These are phyloP conservation scores for Lepisosteus oculatus DNA, from an alignment of 2,113 vertebrate genomes.

Conservation along the genomic window DNA sequence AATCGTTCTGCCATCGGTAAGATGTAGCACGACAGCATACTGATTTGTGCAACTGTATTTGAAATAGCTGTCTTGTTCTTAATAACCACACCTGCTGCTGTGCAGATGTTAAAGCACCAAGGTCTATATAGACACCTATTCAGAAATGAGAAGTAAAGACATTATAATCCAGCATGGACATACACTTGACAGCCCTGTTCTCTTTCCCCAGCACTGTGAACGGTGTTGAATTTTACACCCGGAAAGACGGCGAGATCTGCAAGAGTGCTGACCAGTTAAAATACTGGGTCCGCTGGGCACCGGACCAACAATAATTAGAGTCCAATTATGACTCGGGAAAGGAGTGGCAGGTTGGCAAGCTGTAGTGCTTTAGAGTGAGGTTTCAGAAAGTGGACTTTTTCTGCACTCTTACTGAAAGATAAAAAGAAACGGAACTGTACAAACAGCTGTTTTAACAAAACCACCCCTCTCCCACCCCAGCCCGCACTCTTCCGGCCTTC, in stretches of 20 bases:
- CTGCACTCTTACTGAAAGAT: conserved; percentile 49
- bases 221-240: too few relatives aligned
- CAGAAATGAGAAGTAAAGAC: background rate
- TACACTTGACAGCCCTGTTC: conserved; percentile 19
- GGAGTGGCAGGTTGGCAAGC: conserved; percentile 22
- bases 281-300: background rate
- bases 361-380: conserved; percentile 34
- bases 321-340: conserved; percentile 8
- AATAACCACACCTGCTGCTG: conserved; percentile 49
- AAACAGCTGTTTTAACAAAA: conserved; percentile 32
- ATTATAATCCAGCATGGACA: background rate
- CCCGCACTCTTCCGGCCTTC: conserved; percentile 25
- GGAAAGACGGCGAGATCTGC: too few relatives aligned
- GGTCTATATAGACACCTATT: conserved; percentile 24
- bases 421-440: conserved; percentile 42
- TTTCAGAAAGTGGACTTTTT: conserved; percentile 32
- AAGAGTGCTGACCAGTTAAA: conserved; percentile 11
- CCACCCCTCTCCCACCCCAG: conserved; percentile 21
- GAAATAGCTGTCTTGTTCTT: conserved; percentile 46
- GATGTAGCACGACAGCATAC: conserved; percentile 48
- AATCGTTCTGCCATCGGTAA: conserved; percentile 28
- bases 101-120: conserved; percentile 61
- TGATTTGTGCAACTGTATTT: conserved; percentile 15
- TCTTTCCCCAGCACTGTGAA: conserved; percentile 26
- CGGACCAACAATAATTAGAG: too few relatives aligned